phyloP scores from a whole-genome alignment of 1,140 invertebrate genomes.

The Tetragonula clypearis region DNA sequence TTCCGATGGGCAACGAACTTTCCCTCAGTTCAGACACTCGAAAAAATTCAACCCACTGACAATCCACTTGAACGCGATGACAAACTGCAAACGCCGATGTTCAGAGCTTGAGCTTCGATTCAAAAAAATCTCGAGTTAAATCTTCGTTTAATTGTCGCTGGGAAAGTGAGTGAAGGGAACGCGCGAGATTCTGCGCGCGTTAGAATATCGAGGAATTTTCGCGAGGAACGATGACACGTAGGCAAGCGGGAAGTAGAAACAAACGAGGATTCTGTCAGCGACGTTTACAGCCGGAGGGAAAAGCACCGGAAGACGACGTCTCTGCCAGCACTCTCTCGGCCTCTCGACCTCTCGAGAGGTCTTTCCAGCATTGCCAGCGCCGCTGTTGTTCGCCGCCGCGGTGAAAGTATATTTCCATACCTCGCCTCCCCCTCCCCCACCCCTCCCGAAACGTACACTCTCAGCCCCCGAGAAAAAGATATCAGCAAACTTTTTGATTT shows the following conservation, averaged over 20 bases:
- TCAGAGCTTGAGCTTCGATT: too few species aligned
- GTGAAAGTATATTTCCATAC: constrained; percentile 56
- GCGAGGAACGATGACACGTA: neutral
- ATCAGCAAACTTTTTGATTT: constrained; percentile 58
- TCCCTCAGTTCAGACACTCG: too few species aligned
- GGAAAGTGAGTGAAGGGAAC: too few species aligned
- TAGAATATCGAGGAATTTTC: neutral
- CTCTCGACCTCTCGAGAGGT: constrained; percentile 53
- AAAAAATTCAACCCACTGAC: too few species aligned
- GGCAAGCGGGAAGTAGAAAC: constrained; percentile 33
- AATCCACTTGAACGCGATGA: too few species aligned
- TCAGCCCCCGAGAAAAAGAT: constrained; percentile 40
- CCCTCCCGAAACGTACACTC: constrained; percentile 43
- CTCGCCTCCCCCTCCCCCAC: neutral
- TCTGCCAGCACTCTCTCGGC: constrained; percentile 43
- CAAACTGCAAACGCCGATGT: too few species aligned
- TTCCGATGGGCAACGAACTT: too few species aligned
- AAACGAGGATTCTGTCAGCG: constrained; percentile 47
- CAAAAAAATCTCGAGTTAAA: too few species aligned
- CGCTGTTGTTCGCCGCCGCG: constrained; percentile 1
- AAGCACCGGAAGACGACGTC: constrained; percentile 39
- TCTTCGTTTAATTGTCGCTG: too few species aligned
- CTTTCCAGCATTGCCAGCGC: constrained; percentile 25
- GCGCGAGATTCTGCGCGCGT: too few species aligned
- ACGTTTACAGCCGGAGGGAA: constrained; percentile 46